Evolutionary conservation across 2,888 invertebrate genomes (phyloP).

Genomic region (Orthosia incerta): DNA sequence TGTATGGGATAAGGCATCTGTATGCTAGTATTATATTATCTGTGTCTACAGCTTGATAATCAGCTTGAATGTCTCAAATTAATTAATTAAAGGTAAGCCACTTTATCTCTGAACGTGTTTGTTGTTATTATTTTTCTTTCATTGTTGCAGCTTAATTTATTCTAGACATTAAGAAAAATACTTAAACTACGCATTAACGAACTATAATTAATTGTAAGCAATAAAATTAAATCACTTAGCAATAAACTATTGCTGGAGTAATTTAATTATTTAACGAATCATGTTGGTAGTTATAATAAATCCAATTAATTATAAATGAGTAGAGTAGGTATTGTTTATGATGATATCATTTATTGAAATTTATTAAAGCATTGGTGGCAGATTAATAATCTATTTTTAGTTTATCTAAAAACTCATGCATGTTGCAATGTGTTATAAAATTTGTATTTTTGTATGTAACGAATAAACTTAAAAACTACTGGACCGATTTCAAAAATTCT

Average conservation of each 20-base stretch:
- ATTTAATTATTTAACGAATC: constrained; percentile 8
- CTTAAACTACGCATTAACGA: constrained; percentile 6
- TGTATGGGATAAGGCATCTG: too few species aligned
- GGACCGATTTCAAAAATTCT: too few species aligned
- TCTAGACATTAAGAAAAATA: neutral
- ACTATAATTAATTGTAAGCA: constrained; percentile 12
- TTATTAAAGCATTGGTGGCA: neutral
- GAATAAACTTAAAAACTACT: too few species aligned
- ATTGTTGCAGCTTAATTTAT: neutral
- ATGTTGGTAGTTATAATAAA: constrained; percentile 14
- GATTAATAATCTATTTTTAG: neutral
- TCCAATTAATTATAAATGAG: constrained; percentile 1
- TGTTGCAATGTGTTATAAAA: too few species aligned
- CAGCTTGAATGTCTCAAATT: neutral
- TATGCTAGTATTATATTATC: too few species aligned
- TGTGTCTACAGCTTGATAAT: too few species aligned
- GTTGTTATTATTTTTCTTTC: neutral
- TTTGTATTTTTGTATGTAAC: too few species aligned
- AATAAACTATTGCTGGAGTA: constrained; percentile 16
- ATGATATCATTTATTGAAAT: constrained; percentile 4
- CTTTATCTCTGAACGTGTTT: neutral
- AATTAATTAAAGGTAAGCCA: neutral
- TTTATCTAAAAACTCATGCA: too few species aligned
- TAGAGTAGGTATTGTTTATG: neutral
- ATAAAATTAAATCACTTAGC: constrained; percentile 8